phyloP scores from a whole-genome alignment of 2,888 invertebrate genomes.

The Rambutsinella grinnellia region DNA sequence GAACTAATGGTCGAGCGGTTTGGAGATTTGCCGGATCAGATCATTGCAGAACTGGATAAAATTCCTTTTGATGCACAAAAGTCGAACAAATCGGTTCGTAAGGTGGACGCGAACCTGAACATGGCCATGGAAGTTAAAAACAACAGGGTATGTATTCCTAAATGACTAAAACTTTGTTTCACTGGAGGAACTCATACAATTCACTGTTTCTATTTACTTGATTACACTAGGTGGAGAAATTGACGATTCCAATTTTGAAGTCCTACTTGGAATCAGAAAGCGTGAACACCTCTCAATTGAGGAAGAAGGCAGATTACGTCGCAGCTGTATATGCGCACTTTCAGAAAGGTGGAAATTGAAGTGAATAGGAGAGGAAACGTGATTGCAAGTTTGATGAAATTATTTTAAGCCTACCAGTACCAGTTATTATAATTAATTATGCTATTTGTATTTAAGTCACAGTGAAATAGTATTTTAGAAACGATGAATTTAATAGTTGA shows the following conservation, averaged over 20 bases:
- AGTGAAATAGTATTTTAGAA: too few species aligned
- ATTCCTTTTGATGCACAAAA: constrained; percentile 7
- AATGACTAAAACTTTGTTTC: not conserved
- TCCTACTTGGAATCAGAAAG: constrained; percentile 40
- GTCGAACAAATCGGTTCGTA: constrained; percentile 2
- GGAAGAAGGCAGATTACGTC: constrained; percentile 44
- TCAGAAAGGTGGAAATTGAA: too few species aligned
- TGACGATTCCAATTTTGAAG: constrained; percentile 41
- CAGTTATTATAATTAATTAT: not conserved
- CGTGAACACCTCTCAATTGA: not conserved
- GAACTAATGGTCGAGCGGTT: constrained; percentile 50
- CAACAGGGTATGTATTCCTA: constrained; percentile 52
- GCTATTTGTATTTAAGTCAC: too few species aligned
- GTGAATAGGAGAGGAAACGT: too few species aligned
- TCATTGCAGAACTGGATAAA: not conserved
- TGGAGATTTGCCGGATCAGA: constrained; percentile 33
- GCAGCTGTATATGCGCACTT: too few species aligned
- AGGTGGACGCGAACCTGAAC: constrained; percentile 35
- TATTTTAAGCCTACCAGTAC: not conserved
- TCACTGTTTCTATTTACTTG: not conserved
- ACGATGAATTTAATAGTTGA: too few species aligned
- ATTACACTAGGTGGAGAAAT: constrained; percentile 29
- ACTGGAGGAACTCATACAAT: not conserved
- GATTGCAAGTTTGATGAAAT: too few species aligned
- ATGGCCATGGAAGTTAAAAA: constrained; percentile 57